Base-by-base conservation (phyloP, 2,113 vertebrate species). In the Dolichallabes microphthalmus region DNA sequence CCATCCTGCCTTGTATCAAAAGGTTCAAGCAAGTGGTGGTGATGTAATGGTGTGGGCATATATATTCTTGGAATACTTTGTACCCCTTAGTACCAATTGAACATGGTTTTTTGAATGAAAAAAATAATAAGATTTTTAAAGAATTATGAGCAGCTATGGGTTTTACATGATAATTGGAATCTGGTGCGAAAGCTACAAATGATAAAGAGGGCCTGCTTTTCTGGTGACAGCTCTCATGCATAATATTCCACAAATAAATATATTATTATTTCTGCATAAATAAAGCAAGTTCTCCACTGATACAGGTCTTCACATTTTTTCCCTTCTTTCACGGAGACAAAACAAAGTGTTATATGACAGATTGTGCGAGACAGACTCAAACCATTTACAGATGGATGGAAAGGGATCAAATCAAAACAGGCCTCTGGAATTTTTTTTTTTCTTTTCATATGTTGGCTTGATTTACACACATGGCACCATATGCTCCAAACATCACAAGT, bases 391-490 rank as follows among this genome's bases (percentile, higher is more conserved):
- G 75, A 79, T 79, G 61, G 61, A 79, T 69, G 61, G 52, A 85
- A 68, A 32, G 17, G 10, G 63, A 85, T 64, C 52, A 57, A 85
- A 78, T 63, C 78, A 80, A 80, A 78, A 64, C 14, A 25, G 27
- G 73, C 58, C 39, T 53, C 61, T 74, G 73, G n/a, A 75, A 25
- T 71, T 50, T 68, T n/a, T 39, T 35, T 83, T 75, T 57, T 61
- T 22, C 20, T 61, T 3, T 32, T 75, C 13, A 52, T 69, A 55
- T 84, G 35, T 60, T 77, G 60, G 19, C 39, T 84, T 66, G 27
- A 84, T 84, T 84, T 68, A 66, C 22, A 5, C 60, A 77, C 60
- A 84, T 84, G 73, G 60, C 75, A 85, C 63, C 74, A 39, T 85
- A 85, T 68, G 61, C 63, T 78, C 66, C 17, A 78, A 85, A 78